phyloP scores from a whole-genome alignment of 1,140 invertebrate genomes.

The Tyrophagus putrescentiae region DNA sequence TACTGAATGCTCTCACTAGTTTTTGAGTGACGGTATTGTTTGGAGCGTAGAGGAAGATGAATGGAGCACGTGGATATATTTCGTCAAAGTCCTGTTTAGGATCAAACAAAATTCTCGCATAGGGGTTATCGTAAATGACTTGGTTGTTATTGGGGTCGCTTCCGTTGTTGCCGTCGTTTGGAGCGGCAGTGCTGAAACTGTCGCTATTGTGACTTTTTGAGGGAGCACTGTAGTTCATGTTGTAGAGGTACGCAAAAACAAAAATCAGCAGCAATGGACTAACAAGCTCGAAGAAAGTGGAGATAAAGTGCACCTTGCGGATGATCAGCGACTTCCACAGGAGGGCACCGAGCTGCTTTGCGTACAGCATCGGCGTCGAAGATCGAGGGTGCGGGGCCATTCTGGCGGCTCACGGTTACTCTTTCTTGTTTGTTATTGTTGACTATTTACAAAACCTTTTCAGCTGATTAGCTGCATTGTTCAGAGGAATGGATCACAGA shows the following conservation, averaged over 20 bases:
- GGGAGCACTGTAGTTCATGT: background rate
- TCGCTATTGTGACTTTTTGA: background rate
- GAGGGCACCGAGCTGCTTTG: constrained; percentile 21
- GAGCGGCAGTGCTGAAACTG: background rate
- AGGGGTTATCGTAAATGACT: background rate
- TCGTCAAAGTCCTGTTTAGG: background rate
- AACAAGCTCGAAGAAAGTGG: constrained; percentile 30
- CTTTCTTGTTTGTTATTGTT: too few species aligned
- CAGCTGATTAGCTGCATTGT: too few species aligned
- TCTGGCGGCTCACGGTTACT: too few species aligned
- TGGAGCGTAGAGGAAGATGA: too few species aligned
- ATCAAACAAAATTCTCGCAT: background rate
- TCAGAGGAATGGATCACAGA: too few species aligned
- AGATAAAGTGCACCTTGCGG: constrained; percentile 26
- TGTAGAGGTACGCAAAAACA: background rate
- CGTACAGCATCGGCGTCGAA: too few species aligned
- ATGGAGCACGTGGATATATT: too few species aligned
- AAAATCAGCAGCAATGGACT: constrained; percentile 25
- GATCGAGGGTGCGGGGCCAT: too few species aligned
- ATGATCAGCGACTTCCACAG: constrained; percentile 25
- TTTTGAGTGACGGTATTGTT: too few species aligned
- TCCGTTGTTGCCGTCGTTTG: background rate
- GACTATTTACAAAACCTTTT: too few species aligned
- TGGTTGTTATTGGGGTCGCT: background rate
- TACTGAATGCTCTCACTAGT: too few species aligned